A percentile compares a stretch with the other conserved stretches of the same genome.
Conservation (phyloP, 1,140 invertebrate genomes). For the Drosophila azteca region DNA sequence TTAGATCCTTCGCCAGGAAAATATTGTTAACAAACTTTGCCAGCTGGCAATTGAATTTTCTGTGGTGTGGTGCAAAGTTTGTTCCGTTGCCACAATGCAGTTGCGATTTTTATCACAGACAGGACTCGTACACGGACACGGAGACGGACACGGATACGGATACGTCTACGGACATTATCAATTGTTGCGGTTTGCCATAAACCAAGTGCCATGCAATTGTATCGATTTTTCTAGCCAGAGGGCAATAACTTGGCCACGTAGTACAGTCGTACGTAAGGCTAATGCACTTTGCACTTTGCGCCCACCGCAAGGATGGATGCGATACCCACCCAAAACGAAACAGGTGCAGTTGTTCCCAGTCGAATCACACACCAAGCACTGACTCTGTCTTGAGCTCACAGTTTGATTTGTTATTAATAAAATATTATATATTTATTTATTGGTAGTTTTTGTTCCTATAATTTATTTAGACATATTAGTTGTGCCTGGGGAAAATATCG, state of each 20-base stretch:
- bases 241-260: slow-evolving; percentile 77
- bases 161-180: slow-evolving; percentile 48
- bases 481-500: neutral
- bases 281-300: slow-evolving; percentile 82
- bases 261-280: slow-evolving; percentile 44
- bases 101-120: slow-evolving; percentile 62
- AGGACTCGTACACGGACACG: slow-evolving; percentile 5
- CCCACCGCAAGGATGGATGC: slow-evolving; percentile 24
- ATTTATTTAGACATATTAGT: slow-evolving; percentile 11
- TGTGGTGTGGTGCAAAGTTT: slow-evolving; percentile 12
- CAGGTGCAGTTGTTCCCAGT: neutral
- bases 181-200: slow-evolving; percentile 69
- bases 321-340: slow-evolving; percentile 1
- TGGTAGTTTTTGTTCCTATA: neutral
- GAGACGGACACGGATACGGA: neutral
- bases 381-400: no score
- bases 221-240: slow-evolving; percentile 73
- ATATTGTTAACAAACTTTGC: slow-evolving; percentile 66
- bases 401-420: neutral
- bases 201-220: slow-evolving; percentile 62
- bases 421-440: neutral
- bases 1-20: slow-evolving; percentile 46
- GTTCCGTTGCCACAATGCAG: slow-evolving; percentile 59
- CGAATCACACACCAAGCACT: neutral
- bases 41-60: slow-evolving; percentile 26